A percentile compares a stretch with the other conserved stretches of the same genome.
Evolutionary conservation across 2,113 vertebrate species (phyloP).

Genomic region (Saimiri boliviensis): DNA sequence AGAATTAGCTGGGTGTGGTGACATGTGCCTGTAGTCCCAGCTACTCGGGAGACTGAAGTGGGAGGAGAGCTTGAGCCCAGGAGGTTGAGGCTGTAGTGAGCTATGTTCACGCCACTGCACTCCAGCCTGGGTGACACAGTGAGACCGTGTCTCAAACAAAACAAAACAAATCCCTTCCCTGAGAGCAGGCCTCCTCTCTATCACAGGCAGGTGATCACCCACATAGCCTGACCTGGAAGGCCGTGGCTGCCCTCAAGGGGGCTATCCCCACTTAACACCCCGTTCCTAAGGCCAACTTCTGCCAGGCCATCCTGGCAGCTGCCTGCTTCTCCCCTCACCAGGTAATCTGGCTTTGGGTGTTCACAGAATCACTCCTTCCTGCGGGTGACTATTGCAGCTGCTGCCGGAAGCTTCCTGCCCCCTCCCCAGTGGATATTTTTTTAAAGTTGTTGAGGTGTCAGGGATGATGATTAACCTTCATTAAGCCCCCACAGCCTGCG

Average conservation of each 20-base stretch:
- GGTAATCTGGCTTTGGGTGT: not conserved
- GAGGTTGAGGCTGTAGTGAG: too few relatives aligned
- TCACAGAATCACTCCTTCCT: not conserved
- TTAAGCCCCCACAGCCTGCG: conserved; percentile 42
- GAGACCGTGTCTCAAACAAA: too few relatives aligned
- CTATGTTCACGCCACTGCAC: too few relatives aligned
- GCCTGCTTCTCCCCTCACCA: not conserved
- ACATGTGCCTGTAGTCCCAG: too few relatives aligned
- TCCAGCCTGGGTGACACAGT: too few relatives aligned
- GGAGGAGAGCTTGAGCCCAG: too few relatives aligned
- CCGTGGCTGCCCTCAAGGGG: not conserved
- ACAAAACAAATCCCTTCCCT: not conserved
- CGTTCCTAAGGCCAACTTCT: not conserved
- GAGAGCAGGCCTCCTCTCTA: too few relatives aligned
- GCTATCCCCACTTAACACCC: too few relatives aligned
- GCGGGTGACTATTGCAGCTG: not conserved
- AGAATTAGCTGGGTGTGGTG: too few relatives aligned
- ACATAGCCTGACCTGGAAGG: not conserved
- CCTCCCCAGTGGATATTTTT: not conserved
- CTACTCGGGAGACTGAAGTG: too few relatives aligned
- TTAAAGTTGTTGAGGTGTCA: not conserved
- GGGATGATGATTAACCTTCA: not conserved
- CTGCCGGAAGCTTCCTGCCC: not conserved
- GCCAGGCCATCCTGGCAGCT: not conserved
- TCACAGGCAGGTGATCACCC: not conserved